Percentiles rank a stretch among this genome's conserved stretches.
Evolutionary conservation across 2,113 vertebrate genomes (phyloP).

Genomic region (Trochalopteron elliotii): DNA sequence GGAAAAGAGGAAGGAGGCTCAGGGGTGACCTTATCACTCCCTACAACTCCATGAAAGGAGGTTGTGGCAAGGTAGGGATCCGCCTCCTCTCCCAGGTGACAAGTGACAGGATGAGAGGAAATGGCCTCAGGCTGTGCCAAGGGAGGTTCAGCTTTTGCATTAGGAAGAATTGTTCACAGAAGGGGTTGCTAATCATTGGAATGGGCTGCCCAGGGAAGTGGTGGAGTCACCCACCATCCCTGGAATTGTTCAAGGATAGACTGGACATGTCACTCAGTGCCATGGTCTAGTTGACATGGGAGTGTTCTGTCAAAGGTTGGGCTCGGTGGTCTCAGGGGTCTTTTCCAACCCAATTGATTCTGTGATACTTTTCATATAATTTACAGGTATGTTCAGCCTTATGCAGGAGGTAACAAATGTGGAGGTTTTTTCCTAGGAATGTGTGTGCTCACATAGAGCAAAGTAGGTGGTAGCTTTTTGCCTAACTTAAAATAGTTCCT

Average conservation of each 20-base stretch:
- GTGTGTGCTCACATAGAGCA: neutral
- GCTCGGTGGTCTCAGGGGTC: neutral
- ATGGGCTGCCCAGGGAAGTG: neutral
- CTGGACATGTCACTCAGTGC: neutral
- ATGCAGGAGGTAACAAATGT: neutral
- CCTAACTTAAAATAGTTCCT: neutral
- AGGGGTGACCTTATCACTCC: neutral
- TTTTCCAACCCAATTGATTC: neutral
- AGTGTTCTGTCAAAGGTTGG: neutral
- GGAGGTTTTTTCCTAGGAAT: rapidly evolving
- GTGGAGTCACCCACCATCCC: neutral
- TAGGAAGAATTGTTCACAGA: neutral
- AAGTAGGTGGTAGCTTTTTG: neutral
- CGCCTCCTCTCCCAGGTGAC: neutral
- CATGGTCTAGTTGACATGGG: neutral
- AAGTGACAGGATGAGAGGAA: neutral
- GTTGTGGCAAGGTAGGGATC: neutral
- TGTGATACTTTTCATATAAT: neutral
- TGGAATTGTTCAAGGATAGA: neutral
- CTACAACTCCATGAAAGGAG: neutral
- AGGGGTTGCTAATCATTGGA: neutral
- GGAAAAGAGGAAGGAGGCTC: neutral
- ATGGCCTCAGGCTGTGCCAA: neutral
- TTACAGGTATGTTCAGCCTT: neutral
- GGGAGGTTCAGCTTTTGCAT: neutral